Evolutionary conservation across 2,797 vertebrate genomes (phyloP).

Genomic region (Eptatretus atami): DNA sequence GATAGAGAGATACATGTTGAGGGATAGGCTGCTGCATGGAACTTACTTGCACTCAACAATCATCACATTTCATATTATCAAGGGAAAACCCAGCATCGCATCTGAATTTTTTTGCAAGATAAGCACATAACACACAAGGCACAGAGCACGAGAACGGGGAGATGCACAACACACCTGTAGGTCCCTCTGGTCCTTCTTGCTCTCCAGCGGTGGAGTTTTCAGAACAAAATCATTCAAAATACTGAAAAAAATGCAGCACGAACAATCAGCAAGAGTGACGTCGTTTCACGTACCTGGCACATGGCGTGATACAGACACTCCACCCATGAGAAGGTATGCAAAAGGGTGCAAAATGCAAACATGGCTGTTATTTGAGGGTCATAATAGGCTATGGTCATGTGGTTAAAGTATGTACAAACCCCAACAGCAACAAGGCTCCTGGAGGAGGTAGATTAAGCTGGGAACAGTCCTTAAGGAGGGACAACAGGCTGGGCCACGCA

Average conservation of each 20-base stretch:
- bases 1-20: no score
- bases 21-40: no score
- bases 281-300: background rate
- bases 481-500: slow-evolving; percentile 60
- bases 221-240: slow-evolving; percentile 93
- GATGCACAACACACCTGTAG: slow-evolving; percentile 30
- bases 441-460: slow-evolving; percentile 69
- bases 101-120: no score
- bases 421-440: slow-evolving; percentile 75
- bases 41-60: no score
- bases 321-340: background rate
- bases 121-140: no score
- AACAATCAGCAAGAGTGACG: background rate
- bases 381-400: no score
- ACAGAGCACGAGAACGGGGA: no score
- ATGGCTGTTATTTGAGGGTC: no score
- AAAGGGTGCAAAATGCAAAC: background rate
- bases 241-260: slow-evolving; percentile 14
- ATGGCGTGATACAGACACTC: background rate
- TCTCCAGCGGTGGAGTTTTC: slow-evolving; percentile 87
- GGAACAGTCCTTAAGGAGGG: slow-evolving; percentile 68
- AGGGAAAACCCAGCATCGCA: no score
- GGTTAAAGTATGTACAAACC: slow-evolving; percentile 19
- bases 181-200: slow-evolving; percentile 91
- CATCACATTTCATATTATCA: no score